Percentiles rank a stretch among this genome's conserved stretches.
These are phyloP conservation scores for Pseudachorutes palmiensis DNA, from an alignment of 1,140 invertebrate genomes.

Conservation along the genomic window DNA sequence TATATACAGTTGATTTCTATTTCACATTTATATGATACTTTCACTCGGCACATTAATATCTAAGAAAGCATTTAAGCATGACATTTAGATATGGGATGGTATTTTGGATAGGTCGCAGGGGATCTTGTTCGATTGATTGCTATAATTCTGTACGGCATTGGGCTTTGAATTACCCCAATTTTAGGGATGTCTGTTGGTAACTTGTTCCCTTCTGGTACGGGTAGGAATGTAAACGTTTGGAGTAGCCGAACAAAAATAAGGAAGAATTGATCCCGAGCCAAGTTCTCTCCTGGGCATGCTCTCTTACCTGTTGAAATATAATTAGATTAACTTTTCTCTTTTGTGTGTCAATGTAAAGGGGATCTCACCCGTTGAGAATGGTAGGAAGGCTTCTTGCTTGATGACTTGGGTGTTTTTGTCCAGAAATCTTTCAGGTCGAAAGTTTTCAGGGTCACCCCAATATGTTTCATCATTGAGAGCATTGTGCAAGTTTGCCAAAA, in stretches of 20 bases:
- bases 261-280: constrained; percentile 33
- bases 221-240: constrained; percentile 29
- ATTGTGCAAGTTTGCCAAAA: constrained; percentile 70
- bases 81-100: too few species aligned
- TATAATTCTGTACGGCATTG: constrained; percentile 22
- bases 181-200: constrained; percentile 24
- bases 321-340: neutral
- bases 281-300: constrained; percentile 35
- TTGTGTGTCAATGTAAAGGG: neutral
- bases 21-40: too few species aligned
- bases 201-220: neutral
- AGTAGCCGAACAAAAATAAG: constrained; percentile 30
- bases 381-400: constrained; percentile 50
- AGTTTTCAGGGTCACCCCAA: constrained; percentile 62
- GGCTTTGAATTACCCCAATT: constrained; percentile 30
- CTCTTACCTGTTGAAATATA: constrained; percentile 28
- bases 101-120: too few species aligned
- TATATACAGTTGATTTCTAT: too few species aligned
- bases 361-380: constrained; percentile 37
- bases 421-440: constrained; percentile 69
- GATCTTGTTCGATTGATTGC: constrained; percentile 4
- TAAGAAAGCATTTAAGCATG: too few species aligned
- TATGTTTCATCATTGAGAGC: constrained; percentile 61
- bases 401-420: constrained; percentile 52
- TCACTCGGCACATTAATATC: too few species aligned